Base-by-base conservation (phyloP, 2,113 vertebrate genomes). In the Piprites chloris region DNA sequence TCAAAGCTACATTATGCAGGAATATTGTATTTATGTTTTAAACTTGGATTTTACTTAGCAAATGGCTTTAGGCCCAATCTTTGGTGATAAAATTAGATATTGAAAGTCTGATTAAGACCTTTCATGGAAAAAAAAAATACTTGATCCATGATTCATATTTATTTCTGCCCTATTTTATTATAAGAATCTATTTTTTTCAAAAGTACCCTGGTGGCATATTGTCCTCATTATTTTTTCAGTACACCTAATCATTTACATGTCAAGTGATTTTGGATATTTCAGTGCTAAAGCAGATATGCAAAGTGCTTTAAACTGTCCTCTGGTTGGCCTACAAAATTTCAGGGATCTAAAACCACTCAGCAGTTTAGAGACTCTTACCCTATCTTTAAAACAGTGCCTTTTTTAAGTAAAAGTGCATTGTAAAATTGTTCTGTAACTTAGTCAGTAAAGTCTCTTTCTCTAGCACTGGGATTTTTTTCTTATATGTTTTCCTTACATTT, bases 31-130 rank as follows among this genome's bases (percentile, higher is more conserved):
- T 90, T 93, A 55, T 89, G 66, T 95, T 77, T 65, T 56, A 65
- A 92, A 80, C 59, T 90, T 96, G 73, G 66, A 71, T 95, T 85
- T 93, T 69, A 62, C n/a, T 90, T 41, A 93, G 35, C 56, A 92
- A 93, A 92, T 39, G 44, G 68, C 73, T 95, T 94, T 59, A 90
- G 41, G 47, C 35, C 47, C 52, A 90, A 91, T 39, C 27, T 85
- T 89, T 92, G 44, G 19, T 93, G 65, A 75, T 91, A 91, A 90
- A 91, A 90, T 84, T 91, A 85, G 62, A 37, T 74, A 83, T 16
- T 73, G 58, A 80, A 83, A 84, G 14, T 87, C 73, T 81, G 41
- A 95, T 91, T 53, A 96, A 85, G 26, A 7, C 59, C 13, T 68
- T 75, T 13, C 81, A 79, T 80, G 5, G 82, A 89, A 91, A 91